Base-by-base conservation (phyloP, 2,113 vertebrate species). In the Pterocles orientalis region DNA sequence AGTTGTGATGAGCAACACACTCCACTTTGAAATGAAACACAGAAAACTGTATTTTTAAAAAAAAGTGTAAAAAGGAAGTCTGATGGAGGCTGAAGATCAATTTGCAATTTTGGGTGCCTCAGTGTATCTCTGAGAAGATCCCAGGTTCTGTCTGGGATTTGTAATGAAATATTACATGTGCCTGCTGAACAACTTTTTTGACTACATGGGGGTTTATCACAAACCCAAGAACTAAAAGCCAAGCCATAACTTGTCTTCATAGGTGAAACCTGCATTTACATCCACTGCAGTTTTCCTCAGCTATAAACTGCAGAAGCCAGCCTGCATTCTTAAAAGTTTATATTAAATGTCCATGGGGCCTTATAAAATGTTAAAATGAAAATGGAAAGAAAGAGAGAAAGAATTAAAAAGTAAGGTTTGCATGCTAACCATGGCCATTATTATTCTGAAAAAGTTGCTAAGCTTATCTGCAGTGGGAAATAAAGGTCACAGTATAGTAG, bases 301-400 rank as follows among this genome's bases (percentile, higher is more conserved):
- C 0, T 68, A 4, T 29, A 75, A 34, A 54, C 12, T 10, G 76
- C 29, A 72, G 31, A 64, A 92, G 8, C 6, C 15, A 54, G 23
- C 3, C 10, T 82, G 15, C 9, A 58, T 45, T 66, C 47, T 56
- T n/a, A 41, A n/a, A 86, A 72, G 3, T 1, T 66, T 54, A 56
- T 24, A 39, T 2, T 2, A 24, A 45, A 8, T 45, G 16, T 75
- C 10, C 25, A 47, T 2, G 0, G 16, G 17, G 5, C 3, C 17
- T 56, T 43, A 18, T 5, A 13, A 66, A 39, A 45, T 29, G 6
- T 25, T 54, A 70, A 79, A 82, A 66, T 18, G 10, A 61, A 73
- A 84, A 43, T 3, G 4, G 41, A 77, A 64, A 41, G 14, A 57
- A 76, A 33, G 29, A 12, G 7, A 33, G 4, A 60, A 68, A 69